Base-by-base conservation (phyloP, 64 coral and sea anemone species). In the Platygyra sinensis region DNA sequence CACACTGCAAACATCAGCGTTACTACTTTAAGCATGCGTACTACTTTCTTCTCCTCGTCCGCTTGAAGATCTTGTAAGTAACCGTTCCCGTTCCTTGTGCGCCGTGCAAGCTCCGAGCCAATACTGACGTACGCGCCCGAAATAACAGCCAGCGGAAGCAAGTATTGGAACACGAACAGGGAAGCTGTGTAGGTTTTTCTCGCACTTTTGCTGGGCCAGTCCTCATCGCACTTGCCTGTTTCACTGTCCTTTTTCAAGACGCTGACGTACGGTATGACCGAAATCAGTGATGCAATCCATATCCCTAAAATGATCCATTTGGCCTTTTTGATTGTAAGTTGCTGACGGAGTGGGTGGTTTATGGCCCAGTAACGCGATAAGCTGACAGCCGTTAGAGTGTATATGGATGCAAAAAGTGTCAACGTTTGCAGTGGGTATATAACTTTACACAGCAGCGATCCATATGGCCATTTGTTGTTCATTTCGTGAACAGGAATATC, bases 361-460 rank as follows among this genome's bases (percentile, higher is more conserved):
- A 95, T 90, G 9, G 93, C 93, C 93, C 93, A 95, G 57, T 87
- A 95, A 19, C 93, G 81, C 13, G 93, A 91, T 33, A 95, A 72
- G 75, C 93, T 91, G 24, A 95, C 83, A 57, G 93, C 89, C 11
- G 93, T 95, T 31, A 95, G 65, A 4, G 93, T 95, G 62, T 80
- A 95, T 46, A 90, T 80, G n/a, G 93, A 95, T 4, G 89, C 93
- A 18, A 87, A 91, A 18, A 91, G 89, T 2, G 89, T 33, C 39
- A 87, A 32, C 22, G 93, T 95, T 28, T 95, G 93, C 24, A 90
- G 17, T 19, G 93, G 93, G 16, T 80, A 95, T 25, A 95, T 30
- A 11, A 95, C 50, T 87, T 72, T 90, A 25, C 93, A 95, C 15
- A 95, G 30, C 19, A 95, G 59, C 16, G 89, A 75, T 13, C 93